Evolutionary conservation across 2,797 vertebrate genomes (phyloP), one percentile per base, ranked within the genome.

Genomic region (Melanotaenia boesemani): DNA sequence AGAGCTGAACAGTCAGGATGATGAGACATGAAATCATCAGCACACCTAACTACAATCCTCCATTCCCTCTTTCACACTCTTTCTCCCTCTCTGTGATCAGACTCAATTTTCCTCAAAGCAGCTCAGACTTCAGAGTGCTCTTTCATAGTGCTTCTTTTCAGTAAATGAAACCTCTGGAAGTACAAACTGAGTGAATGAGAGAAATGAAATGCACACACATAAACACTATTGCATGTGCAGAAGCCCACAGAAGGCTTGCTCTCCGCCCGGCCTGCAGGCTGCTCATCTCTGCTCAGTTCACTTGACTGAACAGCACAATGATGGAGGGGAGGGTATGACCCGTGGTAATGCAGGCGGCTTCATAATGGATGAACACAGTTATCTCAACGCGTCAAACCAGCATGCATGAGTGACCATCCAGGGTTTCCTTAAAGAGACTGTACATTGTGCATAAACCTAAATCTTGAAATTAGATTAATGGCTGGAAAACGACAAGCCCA

Each of bases 311-410:
- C 82, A 76, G 74, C 32, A 81, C 83, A 66, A 77, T 88, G 77
- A 82, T 77, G 70, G 44, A 16, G 18, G 55, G 60, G 72, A 34
- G 41, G 9, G 59, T 54, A 56, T 77, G 81, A 87, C 77, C 88
- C 70, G n/a, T 82, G 79, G 76, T 89, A 85, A 80, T 82, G 77
- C 89, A 85, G 86, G 70, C 84, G 87, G 85, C 80, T 91, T 84
- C 79, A 85, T 87, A 84, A 88, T 81, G 80, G 84, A 90, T 89
- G 88, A 87, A 72, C 68, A 11, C 74, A 64, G 78, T 74, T 74
- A 75, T 84, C 74, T 76, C 72, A 72, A 84, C 81, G 69, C 60
- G 67, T 83, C 81, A 80, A 67, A 77, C 79, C 67, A 61, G 37
- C 36, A 79, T 63, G 83, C 86, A 79, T 48, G 84, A 78, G 61